These are phyloP conservation scores for Atractosteus spatula DNA, from an alignment of 2,113 vertebrate genomes.

Conservation along the genomic window DNA sequence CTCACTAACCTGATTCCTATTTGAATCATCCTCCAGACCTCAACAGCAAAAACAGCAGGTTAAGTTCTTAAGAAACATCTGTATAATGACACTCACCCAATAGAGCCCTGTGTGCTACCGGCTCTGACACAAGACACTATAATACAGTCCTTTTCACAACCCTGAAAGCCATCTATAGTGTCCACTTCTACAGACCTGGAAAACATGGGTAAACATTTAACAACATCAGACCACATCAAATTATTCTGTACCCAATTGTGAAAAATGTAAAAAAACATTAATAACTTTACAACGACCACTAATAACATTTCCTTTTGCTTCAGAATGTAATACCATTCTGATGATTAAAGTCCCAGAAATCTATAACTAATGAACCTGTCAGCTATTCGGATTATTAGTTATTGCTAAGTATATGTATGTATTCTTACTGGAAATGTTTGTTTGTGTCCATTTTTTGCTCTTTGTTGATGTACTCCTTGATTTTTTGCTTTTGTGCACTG, in stretches of 20 bases:
- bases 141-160: constrained; percentile 80
- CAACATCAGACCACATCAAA: background rate
- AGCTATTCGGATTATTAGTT: background rate
- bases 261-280: background rate
- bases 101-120: constrained; percentile 59
- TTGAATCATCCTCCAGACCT: too few species aligned
- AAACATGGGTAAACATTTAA: background rate
- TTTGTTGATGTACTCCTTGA: constrained; percentile 40
- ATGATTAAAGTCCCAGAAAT: background rate
- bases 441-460: constrained; percentile 2
- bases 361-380: background rate
- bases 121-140: constrained; percentile 83
- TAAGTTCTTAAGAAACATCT: too few species aligned
- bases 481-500: constrained; percentile 75
- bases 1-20: too few species aligned
- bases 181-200: constrained; percentile 71
- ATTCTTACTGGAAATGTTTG: constrained; percentile 18
- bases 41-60: too few species aligned
- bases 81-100: constrained; percentile 64
- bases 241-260: background rate
- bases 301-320: background rate
- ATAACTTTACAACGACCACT: background rate
- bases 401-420: background rate
- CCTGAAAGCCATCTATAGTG: constrained; percentile 83
- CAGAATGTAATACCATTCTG: background rate